Percentiles rank a stretch among this genome's conserved stretches.
These are phyloP conservation scores for Melipona quadrifasciata DNA, from an alignment of 1,140 invertebrate genomes.

Conservation along the genomic window DNA sequence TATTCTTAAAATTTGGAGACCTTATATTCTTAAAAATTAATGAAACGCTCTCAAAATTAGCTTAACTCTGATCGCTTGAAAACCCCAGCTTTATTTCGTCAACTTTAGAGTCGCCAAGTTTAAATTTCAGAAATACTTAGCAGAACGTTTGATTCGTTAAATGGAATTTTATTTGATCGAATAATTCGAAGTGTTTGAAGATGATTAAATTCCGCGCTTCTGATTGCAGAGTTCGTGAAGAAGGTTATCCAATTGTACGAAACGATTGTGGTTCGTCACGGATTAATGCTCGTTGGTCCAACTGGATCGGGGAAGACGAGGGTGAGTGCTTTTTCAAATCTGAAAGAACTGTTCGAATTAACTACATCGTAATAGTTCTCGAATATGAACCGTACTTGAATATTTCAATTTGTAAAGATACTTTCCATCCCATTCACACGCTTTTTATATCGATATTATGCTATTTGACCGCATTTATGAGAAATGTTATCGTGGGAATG, in stretches of 20 bases:
- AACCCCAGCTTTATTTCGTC: too few species aligned
- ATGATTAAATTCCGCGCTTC: neutral
- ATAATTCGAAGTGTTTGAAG: neutral
- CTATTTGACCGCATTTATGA: too few species aligned
- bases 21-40: too few species aligned
- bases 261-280: slow-evolving; percentile 91
- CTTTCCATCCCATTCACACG: neutral
- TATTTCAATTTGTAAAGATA: neutral
- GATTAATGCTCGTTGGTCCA: slow-evolving; percentile 91
- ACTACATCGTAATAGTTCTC: neutral
- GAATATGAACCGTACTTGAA: neutral
- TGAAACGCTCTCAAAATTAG: too few species aligned
- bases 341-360: neutral
- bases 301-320: slow-evolving; percentile 89
- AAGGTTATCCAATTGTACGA: slow-evolving; percentile 91
- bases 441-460: neutral
- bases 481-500: too few species aligned
- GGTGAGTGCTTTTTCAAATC: slow-evolving; percentile 74
- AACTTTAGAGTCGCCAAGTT: too few species aligned
- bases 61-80: too few species aligned
- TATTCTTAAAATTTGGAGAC: too few species aligned
- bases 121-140: too few species aligned
- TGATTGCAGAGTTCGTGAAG: slow-evolving; percentile 85
- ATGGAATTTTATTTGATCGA: neutral
- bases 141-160: neutral